phyloP scores from a whole-genome alignment of 2,888 invertebrate species.

The Desoria tigrina region DNA sequence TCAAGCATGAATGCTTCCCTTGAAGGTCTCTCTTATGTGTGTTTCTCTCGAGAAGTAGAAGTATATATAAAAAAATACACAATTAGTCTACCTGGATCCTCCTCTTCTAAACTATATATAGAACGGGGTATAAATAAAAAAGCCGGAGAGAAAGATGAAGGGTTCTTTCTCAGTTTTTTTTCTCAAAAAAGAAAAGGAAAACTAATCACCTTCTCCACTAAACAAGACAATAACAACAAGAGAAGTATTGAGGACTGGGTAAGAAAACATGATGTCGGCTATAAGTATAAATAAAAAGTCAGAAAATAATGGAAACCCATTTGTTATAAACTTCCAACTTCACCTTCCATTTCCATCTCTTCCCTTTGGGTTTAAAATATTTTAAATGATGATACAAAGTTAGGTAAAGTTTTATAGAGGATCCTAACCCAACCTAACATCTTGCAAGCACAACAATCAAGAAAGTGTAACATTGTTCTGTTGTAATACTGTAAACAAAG shows the following conservation, averaged over 20 bases:
- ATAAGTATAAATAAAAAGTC: slow-evolving; percentile 12
- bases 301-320: slow-evolving; percentile 12
- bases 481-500: neutral
- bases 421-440: slow-evolving; percentile 13
- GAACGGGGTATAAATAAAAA: no score
- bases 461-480: no score
- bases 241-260: neutral
- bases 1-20: slow-evolving; percentile 1
- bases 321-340: slow-evolving; percentile 7
- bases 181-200: no score
- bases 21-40: no score
- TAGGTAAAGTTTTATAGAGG: no score
- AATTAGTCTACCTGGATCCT: no score
- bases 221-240: neutral
- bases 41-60: no score
- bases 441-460: neutral
- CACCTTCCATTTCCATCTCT: slow-evolving; percentile 7
- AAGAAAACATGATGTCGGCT: neutral
- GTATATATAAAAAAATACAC: no score
- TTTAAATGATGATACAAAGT: no score
- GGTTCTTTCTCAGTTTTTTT: no score
- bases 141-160: no score
- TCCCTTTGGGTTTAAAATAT: neutral
- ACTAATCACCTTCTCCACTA: neutral
- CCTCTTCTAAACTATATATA: no score